Evolutionary conservation across 2,888 invertebrate genomes (phyloP), one percentile per base, ranked within the genome.

Genomic region (Criorhina ranunculi): DNA sequence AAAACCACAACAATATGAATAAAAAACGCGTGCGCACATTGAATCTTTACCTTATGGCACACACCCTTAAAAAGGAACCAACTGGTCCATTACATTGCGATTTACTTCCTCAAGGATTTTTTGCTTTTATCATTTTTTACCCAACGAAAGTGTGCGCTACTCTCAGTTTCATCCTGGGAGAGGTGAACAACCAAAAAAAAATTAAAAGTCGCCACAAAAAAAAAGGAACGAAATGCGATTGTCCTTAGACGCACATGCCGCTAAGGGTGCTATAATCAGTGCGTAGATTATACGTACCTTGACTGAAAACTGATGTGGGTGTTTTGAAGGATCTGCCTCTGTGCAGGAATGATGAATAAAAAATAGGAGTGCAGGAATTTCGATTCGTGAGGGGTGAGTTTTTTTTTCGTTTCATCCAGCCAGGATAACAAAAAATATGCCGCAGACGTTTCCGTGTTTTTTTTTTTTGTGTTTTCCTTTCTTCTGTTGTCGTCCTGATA

Each of bases 401-500:
- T 83, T 83, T 83, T 70, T 49, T 19, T 17, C 33, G 49, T 57
- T 44, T 44, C n/a, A 57, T 70, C n/a, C 9, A 15, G 31, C 17
- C 7, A 51, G 40, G 40, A 59, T 24, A 11, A 40, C 49, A 29
- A 31, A 79, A 64, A 44, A 9, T 70, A 19, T 11, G 15, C 57
- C 57, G 24, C 83, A 85, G 79, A 85, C 79, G 79, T 79, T 85
- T 85, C 83, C 83, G 79, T 59, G 33, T 69, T 49, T 70, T 60
- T 33, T 67, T 77, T 62, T 49, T 53, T n/a, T n/a, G n/a, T n/a
- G n/a, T n/a, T n/a, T 9, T 9, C 8, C 2, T 15, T 17, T 8
- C 9, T 19, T 11, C 40, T n/a, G 7, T 19, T 24, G 29, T 57
- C 62, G 69, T 78, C 44, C n/a, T 62, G 15, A 12, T 62, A 67